phyloP scores from a whole-genome alignment of 2,113 vertebrate species.

The Typhlomys cinereus region DNA sequence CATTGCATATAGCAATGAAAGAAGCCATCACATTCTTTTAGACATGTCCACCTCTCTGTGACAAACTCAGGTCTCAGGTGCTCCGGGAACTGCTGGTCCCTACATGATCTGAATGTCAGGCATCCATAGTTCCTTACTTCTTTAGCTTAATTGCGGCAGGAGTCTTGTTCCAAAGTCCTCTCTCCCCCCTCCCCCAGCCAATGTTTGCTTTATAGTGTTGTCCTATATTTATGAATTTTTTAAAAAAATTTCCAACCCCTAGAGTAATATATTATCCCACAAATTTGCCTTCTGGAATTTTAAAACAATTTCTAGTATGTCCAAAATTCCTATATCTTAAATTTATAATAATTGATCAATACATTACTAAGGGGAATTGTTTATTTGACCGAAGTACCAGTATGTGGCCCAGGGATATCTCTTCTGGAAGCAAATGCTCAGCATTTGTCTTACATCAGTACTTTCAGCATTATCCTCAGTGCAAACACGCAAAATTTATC shows the following conservation, averaged over 20 bases:
- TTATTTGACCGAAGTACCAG: conserved; percentile 2
- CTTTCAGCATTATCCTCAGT: background rate
- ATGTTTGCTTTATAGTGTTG: conserved; percentile 32
- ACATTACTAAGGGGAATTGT: background rate
- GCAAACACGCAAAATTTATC: background rate
- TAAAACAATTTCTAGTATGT: background rate
- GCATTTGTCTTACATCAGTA: conserved; percentile 16
- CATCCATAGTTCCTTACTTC: background rate
- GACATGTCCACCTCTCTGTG: background rate
- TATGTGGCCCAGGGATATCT: background rate
- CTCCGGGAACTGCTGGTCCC: background rate
- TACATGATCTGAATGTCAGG: background rate
- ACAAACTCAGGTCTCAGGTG: background rate
- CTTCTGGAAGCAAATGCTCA: conserved; percentile 32
- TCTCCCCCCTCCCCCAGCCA: too few species aligned
- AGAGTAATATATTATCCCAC: background rate
- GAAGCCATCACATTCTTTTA: background rate
- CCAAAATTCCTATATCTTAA: background rate
- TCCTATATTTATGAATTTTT: background rate
- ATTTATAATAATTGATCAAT: conserved; percentile 36
- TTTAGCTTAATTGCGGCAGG: background rate
- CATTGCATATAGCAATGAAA: background rate
- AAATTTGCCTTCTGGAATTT: background rate
- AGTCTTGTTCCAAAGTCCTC: background rate
- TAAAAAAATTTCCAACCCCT: background rate